Evolutionary conservation across 2,888 invertebrate species (phyloP), one percentile per base, ranked within the genome.

Genomic region (Nezara viridula): DNA sequence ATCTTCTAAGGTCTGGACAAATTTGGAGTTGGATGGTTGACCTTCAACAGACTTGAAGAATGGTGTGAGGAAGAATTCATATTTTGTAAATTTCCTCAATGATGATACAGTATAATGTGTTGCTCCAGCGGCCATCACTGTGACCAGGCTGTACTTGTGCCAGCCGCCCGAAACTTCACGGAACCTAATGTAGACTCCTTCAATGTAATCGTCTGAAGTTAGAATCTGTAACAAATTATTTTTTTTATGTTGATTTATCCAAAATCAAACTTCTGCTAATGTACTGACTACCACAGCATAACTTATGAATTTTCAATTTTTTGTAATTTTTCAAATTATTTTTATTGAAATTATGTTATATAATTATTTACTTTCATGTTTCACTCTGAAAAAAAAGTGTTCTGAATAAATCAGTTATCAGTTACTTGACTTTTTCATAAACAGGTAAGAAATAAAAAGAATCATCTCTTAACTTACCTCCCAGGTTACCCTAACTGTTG

Each of bases 61-160:
- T 14, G 98, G 98, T 92, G 97, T 96, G 91, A 98, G 95, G 93
- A 98, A 98, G 92, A 98, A 96, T 93, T 98, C 98, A 93, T 98
- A 98, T 92, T 96, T 96, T 89, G 97, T 96, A 93, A 95, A 97
- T 91, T 98, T 97, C 92, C 96, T 95, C 91, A 98, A 94, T 92
- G 96, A 96, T 50, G 96, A 95, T 90, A 97, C 94, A 66, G 96
- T 94, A 92, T 96, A 96, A 92, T 95, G 96, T 87, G 96, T 96
- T 3, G 96, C 95, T 60, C 95, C 95, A 91, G 95, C 95, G 91
- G 95, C 95, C 90, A 95, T 94, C 0, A 96, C 95, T 6, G 96
- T 96, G 52, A 96, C 95, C 94, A 96, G 95, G 90, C 95, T 94
- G 93, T 95, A 96, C 81, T 90, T 91, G 91, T 94, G 94, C 0